A percentile compares a stretch with the other conserved stretches of the same genome.
Evolutionary conservation across 53 echinoderm and acorn worm species (phyloP).

Genomic region (Apostichopus leukothele): DNA sequence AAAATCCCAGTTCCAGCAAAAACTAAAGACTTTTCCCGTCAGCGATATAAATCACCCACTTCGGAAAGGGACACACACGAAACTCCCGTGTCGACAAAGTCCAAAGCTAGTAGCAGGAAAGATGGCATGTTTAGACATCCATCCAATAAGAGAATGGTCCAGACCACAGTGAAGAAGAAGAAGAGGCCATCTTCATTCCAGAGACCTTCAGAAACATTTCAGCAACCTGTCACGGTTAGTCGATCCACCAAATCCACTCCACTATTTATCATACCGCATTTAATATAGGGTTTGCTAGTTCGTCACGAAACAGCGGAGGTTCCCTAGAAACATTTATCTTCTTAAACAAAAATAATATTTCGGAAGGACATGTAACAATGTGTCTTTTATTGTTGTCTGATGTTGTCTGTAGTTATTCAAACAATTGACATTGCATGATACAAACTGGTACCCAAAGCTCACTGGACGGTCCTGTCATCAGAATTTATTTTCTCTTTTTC

Average conservation of each 20-base stretch:
- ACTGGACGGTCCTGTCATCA: background rate
- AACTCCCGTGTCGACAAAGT: background rate
- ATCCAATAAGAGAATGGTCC: background rate
- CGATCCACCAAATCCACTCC: background rate
- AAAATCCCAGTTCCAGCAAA: background rate
- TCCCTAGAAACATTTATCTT: too few species aligned
- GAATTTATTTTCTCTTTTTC: background rate
- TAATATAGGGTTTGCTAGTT: too few species aligned
- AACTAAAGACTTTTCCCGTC: background rate
- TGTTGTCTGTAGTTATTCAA: too few species aligned
- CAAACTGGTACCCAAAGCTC: too few species aligned
- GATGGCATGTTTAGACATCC: slow-evolving; percentile 1
- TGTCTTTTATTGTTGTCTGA: too few species aligned
- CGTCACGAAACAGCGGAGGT: too few species aligned
- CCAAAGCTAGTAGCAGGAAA: background rate
- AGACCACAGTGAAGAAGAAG: slow-evolving; percentile 30
- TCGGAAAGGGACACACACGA: background rate
- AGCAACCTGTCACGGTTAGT: background rate
- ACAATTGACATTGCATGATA: too few species aligned
- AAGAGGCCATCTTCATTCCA: background rate
- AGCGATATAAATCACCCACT: slow-evolving; percentile 1
- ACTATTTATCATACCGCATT: too few species aligned
- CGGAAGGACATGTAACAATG: too few species aligned
- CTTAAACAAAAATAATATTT: too few species aligned
- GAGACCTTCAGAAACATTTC: background rate